These are phyloP conservation scores for Microctenopoma steveboyesi DNA, from an alignment of 2,797 vertebrate genomes.

Conservation along the genomic window DNA sequence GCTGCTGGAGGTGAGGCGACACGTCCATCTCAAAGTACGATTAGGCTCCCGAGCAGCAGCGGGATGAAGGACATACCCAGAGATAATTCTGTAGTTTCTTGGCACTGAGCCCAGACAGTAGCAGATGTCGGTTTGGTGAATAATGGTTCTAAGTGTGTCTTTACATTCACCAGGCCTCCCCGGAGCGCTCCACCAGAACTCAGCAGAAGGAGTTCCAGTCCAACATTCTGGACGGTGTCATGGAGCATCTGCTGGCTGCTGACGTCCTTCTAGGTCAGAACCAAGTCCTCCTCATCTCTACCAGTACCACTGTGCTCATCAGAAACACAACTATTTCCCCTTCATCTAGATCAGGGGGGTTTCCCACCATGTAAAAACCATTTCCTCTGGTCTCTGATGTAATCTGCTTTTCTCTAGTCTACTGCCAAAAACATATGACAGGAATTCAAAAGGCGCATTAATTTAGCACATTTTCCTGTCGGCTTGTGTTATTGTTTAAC, in stretches of 20 bases:
- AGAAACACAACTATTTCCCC: neutral
- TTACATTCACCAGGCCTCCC: conserved; percentile 86
- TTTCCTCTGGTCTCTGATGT: no score
- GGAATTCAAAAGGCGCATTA: no score
- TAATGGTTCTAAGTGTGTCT: neutral
- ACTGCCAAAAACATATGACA: no score
- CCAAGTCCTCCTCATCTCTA: neutral
- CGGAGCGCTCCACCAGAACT: conserved; percentile 96
- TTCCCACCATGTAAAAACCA: no score
- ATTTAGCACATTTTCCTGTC: no score
- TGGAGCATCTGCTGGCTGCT: conserved; percentile 97
- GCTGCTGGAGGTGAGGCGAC: conserved; percentile 89
- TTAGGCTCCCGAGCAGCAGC: neutral
- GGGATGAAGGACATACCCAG: neutral
- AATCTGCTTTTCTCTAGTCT: no score
- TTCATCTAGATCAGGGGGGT: neutral
- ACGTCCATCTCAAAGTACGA: neutral
- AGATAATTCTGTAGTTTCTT: no score
- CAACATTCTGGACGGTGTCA: conserved; percentile 95
- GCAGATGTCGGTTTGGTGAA: neutral
- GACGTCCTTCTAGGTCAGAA: conserved; percentile 94
- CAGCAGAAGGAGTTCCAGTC: conserved; percentile 99
- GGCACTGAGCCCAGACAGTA: no score
- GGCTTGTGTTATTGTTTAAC: neutral
- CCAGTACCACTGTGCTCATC: neutral